These are phyloP conservation scores for Drosophila affinis DNA, from an alignment of 2,888 invertebrate genomes.

Conservation along the genomic window DNA sequence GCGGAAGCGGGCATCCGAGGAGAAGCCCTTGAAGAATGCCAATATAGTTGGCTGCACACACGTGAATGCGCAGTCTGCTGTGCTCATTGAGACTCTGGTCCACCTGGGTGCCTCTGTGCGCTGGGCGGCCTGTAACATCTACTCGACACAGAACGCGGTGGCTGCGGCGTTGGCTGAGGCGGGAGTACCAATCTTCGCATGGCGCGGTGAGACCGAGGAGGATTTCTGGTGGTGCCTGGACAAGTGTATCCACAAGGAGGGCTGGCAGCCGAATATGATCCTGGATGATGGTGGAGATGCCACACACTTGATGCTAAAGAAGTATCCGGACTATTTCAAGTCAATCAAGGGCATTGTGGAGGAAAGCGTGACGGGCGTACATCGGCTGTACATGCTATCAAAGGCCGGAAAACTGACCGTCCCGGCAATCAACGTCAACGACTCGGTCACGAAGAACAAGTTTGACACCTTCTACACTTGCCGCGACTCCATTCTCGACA, in stretches of 20 bases:
- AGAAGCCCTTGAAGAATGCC: constrained; percentile 96
- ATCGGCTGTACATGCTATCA: constrained; percentile 89
- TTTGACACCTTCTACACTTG: constrained; percentile 98
- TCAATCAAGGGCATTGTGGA: constrained; percentile 97
- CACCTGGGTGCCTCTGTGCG: constrained; percentile 94
- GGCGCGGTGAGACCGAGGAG: constrained; percentile 98
- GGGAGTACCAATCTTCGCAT: constrained; percentile 94
- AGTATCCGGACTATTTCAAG: constrained; percentile 95
- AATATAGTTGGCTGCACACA: constrained; percentile 98
- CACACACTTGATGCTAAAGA: constrained; percentile 97
- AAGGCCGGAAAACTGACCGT: constrained; percentile 78
- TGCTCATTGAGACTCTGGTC: constrained; percentile 93
- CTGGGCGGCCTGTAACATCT: constrained; percentile 99
- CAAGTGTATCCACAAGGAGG: constrained; percentile 92
- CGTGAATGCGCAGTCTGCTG: constrained; percentile 98
- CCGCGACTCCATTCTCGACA: constrained; percentile 94
- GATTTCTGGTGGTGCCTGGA: constrained; percentile 99
- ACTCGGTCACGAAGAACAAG: constrained; percentile 98
- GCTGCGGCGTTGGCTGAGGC: constrained; percentile 96
- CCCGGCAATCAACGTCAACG: constrained; percentile 84
- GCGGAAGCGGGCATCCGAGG: constrained; percentile 93
- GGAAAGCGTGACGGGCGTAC: constrained; percentile 98
- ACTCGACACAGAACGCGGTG: constrained; percentile 98
- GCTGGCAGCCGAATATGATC: constrained; percentile 98
- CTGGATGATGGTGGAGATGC: constrained; percentile 98